Conservation (phyloP, 2,797 vertebrate genomes). For the Melanotaenia pygmaea region DNA sequence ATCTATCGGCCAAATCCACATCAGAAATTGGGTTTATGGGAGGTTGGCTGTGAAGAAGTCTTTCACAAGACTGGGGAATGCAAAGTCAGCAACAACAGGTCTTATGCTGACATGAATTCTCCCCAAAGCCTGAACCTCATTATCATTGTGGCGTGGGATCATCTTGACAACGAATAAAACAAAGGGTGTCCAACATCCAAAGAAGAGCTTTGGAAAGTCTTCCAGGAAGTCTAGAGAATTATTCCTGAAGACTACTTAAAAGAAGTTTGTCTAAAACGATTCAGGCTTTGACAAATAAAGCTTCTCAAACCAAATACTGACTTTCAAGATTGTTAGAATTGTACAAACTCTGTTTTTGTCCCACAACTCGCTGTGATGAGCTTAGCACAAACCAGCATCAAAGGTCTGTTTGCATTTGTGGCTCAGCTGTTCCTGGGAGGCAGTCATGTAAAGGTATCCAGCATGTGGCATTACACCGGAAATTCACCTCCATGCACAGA, state of each 20-base stretch:
- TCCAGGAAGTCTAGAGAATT: not conserved
- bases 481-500: not conserved
- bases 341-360: not conserved
- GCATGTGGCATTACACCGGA: not conserved
- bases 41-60: too few species aligned
- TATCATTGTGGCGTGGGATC: too few species aligned
- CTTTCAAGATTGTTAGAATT: not conserved
- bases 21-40: too few species aligned
- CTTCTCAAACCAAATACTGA: not conserved
- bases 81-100: too few species aligned
- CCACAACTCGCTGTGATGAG: too few species aligned
- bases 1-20: too few species aligned
- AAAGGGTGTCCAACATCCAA: too few species aligned
- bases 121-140: too few species aligned
- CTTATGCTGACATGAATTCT: too few species aligned
- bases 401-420: not conserved
- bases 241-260: not conserved
- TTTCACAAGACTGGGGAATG: too few species aligned
- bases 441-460: not conserved
- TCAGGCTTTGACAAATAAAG: not conserved
- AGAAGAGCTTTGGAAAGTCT: too few species aligned
- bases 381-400: not conserved
- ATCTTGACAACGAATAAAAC: too few species aligned
- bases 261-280: not conserved
- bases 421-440: not conserved